A percentile compares a stretch with the other conserved stretches of the same genome.
Conservation (phyloP, 2,113 vertebrate genomes). For the Eolophus roseicapilla region DNA sequence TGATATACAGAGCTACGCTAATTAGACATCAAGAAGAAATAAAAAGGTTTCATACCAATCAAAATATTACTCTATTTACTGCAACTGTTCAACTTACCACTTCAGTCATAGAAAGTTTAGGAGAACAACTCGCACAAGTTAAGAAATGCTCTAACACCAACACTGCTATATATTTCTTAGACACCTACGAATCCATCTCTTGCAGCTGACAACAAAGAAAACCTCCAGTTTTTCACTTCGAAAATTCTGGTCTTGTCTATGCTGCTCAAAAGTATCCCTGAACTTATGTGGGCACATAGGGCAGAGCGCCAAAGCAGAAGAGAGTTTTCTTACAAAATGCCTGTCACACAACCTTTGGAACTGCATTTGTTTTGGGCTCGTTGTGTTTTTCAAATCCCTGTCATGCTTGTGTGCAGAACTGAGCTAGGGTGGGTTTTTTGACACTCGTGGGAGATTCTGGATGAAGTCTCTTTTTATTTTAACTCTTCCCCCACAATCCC, state of each 20-base stretch:
- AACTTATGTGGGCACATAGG: rapidly evolving
- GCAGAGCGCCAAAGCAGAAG: not conserved
- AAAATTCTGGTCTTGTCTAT: not conserved
- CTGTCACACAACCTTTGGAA: not conserved
- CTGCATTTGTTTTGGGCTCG: not conserved
- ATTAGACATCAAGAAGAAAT: conserved; percentile 27
- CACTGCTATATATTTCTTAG: not conserved
- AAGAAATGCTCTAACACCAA: not conserved
- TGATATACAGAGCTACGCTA: conserved; percentile 29
- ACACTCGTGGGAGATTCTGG: not conserved
- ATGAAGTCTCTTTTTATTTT: not conserved
- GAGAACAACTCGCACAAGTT: not conserved
- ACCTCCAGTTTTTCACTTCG: not conserved
- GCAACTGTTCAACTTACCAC: not conserved
- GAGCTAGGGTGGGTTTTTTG: not conserved
- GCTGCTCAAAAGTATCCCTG: not conserved
- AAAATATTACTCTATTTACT: conserved; percentile 54
- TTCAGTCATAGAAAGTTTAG: conserved; percentile 19
- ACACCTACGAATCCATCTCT: not conserved
- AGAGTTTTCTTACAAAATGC: not conserved
- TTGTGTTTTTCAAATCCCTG: not conserved
- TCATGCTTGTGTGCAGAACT: not conserved
- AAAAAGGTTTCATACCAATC: conserved; percentile 22
- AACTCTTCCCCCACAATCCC: not conserved
- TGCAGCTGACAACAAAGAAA: not conserved